phyloP scores from a whole-genome alignment of 2,888 invertebrate species.

The Lottia gigantea region DNA sequence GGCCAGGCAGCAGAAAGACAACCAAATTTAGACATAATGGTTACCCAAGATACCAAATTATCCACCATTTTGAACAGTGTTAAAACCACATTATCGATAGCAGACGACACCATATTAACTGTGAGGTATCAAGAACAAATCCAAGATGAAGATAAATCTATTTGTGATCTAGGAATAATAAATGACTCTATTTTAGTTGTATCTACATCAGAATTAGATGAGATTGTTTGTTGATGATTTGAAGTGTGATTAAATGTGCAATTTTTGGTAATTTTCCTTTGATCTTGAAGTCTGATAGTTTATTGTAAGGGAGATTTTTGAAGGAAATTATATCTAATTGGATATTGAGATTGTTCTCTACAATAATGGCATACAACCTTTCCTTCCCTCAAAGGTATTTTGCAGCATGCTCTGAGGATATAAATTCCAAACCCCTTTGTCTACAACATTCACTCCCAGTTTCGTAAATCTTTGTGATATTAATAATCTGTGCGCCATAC shows the following conservation, averaged over 20 bases:
- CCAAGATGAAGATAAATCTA: not conserved
- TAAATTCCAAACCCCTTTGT: too few species aligned
- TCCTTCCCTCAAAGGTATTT: too few species aligned
- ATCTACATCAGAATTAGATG: slow-evolving; percentile 1
- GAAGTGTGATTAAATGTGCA: not conserved
- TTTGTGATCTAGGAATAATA: not conserved
- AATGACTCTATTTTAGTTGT: slow-evolving; percentile 3
- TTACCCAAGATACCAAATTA: not conserved
- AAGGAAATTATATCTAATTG: too few species aligned
- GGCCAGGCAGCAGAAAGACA: not conserved
- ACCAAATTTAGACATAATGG: not conserved
- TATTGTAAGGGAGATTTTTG: too few species aligned
- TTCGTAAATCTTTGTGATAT: too few species aligned
- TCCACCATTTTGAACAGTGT: not conserved
- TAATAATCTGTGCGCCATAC: too few species aligned
- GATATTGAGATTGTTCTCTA: too few species aligned
- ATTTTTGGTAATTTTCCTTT: too few species aligned
- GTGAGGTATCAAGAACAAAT: slow-evolving; percentile 1
- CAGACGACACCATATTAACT: not conserved
- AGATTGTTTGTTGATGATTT: slow-evolving; percentile 1
- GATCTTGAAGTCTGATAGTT: too few species aligned
- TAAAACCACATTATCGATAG: not conserved
- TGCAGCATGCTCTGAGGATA: too few species aligned
- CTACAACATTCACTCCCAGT: too few species aligned
- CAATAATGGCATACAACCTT: too few species aligned